Conservation (phyloP, 2,888 invertebrate species). For the Lasioglossum calceatum region DNA sequence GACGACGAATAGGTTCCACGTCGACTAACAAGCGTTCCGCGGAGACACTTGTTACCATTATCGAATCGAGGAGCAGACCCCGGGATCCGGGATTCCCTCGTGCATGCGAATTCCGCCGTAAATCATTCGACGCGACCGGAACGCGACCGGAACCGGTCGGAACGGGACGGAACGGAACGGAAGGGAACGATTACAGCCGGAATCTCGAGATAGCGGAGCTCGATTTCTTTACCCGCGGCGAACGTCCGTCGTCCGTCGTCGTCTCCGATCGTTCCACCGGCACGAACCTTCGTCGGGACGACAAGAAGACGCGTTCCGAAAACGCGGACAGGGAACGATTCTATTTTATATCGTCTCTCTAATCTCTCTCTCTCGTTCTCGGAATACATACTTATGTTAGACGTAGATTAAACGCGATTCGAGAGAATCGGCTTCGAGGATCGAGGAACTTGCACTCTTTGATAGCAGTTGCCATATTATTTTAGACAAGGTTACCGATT, state of each 20-base stretch:
- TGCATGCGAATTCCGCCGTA: slow-evolving; percentile 51
- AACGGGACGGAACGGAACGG: neutral
- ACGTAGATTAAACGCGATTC: neutral
- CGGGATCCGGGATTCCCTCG: slow-evolving; percentile 33
- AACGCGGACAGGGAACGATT: neutral
- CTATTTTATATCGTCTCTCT: neutral
- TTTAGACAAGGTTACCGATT: slow-evolving; percentile 72
- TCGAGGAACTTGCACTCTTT: slow-evolving; percentile 32
- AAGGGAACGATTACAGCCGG: neutral
- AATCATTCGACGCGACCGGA: slow-evolving; percentile 43
- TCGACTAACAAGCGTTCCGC: slow-evolving; percentile 46
- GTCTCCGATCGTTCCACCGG: slow-evolving; percentile 22
- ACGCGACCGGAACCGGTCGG: neutral
- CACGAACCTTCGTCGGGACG: neutral
- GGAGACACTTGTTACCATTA: slow-evolving; percentile 55
- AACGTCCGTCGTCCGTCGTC: slow-evolving; percentile 19
- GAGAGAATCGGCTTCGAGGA: slow-evolving; percentile 14
- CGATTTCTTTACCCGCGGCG: slow-evolving; percentile 14
- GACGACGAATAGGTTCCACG: slow-evolving; percentile 9
- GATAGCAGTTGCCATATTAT: slow-evolving; percentile 58
- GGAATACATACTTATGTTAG: neutral
- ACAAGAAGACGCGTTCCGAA: neutral
- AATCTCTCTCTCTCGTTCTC: neutral
- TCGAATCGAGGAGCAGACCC: slow-evolving; percentile 44
- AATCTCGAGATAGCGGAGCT: slow-evolving; percentile 43